phyloP scores from a whole-genome alignment of 2,888 invertebrate genomes.

The Melinaea menophilus region DNA sequence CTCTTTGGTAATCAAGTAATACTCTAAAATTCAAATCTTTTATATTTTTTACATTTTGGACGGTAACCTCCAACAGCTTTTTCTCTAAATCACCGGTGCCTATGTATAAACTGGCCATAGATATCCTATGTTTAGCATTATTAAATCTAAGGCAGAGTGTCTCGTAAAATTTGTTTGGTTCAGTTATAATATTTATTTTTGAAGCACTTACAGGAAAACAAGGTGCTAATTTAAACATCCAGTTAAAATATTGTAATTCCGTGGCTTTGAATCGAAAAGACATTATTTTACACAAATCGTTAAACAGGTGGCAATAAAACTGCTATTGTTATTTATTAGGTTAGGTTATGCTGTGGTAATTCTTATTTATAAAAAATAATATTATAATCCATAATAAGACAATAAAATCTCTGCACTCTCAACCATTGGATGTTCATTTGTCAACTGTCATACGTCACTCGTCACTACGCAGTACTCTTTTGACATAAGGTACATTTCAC shows the following conservation, averaged over 20 bases:
- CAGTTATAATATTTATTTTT: conserved; percentile 85
- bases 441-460: not conserved
- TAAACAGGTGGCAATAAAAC: not conserved
- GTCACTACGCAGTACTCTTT: too few relatives aligned
- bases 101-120: conserved; percentile 93
- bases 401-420: not conserved
- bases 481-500: too few relatives aligned
- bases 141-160: conserved; percentile 82
- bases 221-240: conserved; percentile 80
- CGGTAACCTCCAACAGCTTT: conserved; percentile 84
- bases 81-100: conserved; percentile 92
- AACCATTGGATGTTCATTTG: not conserved
- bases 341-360: not conserved
- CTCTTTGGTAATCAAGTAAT: conserved; percentile 92
- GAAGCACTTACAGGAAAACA: conserved; percentile 83
- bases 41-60: conserved; percentile 76
- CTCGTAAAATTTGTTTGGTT: conserved; percentile 87
- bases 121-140: conserved; percentile 83
- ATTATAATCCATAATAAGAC: not conserved
- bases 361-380: not conserved
- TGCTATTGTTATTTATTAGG: not conserved
- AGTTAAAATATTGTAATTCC: conserved; percentile 76
- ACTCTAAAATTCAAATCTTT: conserved; percentile 83
- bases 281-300: conserved; percentile 32
- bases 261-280: conserved; percentile 59